Evolutionary conservation across 2,113 vertebrate genomes (phyloP).

Genomic region (Pangasianodon hypophthalmus): DNA sequence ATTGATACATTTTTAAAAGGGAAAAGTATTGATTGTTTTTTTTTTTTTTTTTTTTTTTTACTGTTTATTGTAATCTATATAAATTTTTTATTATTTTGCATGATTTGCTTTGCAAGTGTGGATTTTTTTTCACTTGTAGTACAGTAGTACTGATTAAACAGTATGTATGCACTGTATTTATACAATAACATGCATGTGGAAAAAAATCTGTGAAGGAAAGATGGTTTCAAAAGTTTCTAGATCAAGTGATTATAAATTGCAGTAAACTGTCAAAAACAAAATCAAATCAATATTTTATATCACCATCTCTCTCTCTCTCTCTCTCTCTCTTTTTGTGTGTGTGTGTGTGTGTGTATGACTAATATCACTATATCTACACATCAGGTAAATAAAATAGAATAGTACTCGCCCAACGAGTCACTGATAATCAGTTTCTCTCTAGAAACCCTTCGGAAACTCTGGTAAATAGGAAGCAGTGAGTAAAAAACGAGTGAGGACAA

Average conservation of each 20-base stretch:
- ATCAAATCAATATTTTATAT: background rate
- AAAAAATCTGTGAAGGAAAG: background rate
- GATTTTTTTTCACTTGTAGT: background rate
- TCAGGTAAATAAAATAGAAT: background rate
- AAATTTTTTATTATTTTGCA: background rate
- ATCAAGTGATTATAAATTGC: background rate
- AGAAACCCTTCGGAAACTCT: conserved; percentile 68
- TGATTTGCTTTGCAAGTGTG: background rate
- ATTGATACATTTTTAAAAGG: background rate
- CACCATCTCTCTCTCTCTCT: too few relatives aligned
- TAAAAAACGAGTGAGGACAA: conserved; percentile 62
- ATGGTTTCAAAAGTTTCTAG: background rate
- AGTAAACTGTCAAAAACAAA: background rate
- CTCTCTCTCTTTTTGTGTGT: background rate
- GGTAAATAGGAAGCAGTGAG: conserved; percentile 78
- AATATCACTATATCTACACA: background rate
- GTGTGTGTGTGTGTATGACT: background rate
- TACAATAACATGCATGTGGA: background rate
- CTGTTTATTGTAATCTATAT: background rate
- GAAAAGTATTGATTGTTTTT: background rate
- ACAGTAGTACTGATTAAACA: background rate
- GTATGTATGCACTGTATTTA: background rate
- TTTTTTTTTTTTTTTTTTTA: background rate
- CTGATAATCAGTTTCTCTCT: conserved; percentile 65
- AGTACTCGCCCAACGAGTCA: conserved; percentile 67